These are phyloP conservation scores for Plumapathes pennacea DNA, from an alignment of 92 coral and sea anemone species.

Conservation along the genomic window DNA sequence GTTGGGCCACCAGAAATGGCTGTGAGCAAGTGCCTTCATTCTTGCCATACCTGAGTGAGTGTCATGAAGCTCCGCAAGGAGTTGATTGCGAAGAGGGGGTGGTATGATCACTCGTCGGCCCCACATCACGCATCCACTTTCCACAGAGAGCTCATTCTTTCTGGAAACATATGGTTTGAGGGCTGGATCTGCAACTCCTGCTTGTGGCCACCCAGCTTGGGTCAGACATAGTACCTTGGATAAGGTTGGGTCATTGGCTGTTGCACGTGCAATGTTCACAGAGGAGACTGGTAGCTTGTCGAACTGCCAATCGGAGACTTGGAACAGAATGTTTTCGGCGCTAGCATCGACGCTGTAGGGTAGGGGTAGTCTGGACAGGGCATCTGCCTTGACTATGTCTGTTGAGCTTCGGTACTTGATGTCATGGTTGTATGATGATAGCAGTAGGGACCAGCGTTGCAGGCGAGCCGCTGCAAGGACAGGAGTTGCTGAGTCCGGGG, in stretches of 20 bases:
- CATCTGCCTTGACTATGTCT: conserved; percentile 46
- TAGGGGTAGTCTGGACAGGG: conserved; percentile 51
- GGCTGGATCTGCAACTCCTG: conserved; percentile 7
- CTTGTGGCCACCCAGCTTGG: conserved; percentile 13
- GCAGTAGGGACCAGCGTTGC: conserved; percentile 52
- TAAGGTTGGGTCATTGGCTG: conserved; percentile 12
- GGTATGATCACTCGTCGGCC: conserved; percentile 24
- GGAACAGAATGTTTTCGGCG: conserved; percentile 15
- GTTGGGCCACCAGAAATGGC: conserved; percentile 45
- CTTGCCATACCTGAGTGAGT: conserved; percentile 49
- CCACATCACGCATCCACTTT: conserved; percentile 35
- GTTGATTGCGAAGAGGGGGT: conserved; percentile 7
- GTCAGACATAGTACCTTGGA: conserved; percentile 10
- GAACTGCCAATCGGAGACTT: conserved; percentile 25
- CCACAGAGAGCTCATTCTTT: conserved; percentile 29
- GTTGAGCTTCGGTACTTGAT: conserved; percentile 37
- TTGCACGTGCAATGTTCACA: conserved; percentile 15
- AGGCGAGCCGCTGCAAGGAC: conserved; percentile 28
- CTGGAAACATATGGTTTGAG: conserved; percentile 27
- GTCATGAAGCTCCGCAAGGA: conserved; percentile 29
- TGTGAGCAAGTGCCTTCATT: conserved; percentile 38
- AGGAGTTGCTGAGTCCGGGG: conserved; percentile 52
- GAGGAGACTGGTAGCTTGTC: conserved; percentile 25
- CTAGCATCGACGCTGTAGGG: conserved; percentile 25
- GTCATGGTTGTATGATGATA: conserved; percentile 25